Evolutionary conservation across 2,113 vertebrate genomes (phyloP).

Genomic region (Pluvianellus socialis): DNA sequence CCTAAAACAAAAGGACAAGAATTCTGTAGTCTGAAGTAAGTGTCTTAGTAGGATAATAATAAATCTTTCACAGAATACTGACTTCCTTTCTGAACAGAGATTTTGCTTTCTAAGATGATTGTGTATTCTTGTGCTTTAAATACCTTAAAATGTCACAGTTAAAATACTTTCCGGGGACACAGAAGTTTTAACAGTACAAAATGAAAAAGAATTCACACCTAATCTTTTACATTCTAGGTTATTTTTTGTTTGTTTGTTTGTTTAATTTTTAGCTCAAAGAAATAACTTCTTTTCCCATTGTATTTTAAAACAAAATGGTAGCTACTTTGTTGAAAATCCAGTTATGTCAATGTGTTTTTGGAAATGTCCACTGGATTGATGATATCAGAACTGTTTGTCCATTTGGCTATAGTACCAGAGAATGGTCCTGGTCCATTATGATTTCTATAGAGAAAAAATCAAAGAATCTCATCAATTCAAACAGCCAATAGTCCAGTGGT

Average conservation of each 20-base stretch:
- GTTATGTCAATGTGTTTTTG: background rate
- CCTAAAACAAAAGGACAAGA: too few species aligned
- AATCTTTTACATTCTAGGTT: background rate
- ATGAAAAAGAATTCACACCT: background rate
- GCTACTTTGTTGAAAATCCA: background rate
- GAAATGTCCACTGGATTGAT: background rate
- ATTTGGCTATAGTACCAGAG: background rate
- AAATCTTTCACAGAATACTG: background rate
- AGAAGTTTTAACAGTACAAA: background rate
- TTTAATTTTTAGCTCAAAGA: background rate
- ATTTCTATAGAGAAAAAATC: background rate
- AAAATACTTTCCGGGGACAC: background rate
- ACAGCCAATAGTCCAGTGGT: background rate
- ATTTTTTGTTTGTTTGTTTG: too few species aligned
- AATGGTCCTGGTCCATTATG: background rate
- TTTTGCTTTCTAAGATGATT: background rate
- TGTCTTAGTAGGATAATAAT: background rate
- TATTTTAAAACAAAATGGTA: background rate
- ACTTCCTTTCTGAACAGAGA: background rate
- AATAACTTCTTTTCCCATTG: background rate
- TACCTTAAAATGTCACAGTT: background rate
- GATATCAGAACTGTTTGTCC: background rate
- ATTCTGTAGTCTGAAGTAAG: background rate
- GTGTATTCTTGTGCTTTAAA: background rate
- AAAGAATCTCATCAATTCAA: background rate